phyloP scores from a whole-genome alignment of 2,113 vertebrate genomes.

The Dissostichus mawsoni region DNA sequence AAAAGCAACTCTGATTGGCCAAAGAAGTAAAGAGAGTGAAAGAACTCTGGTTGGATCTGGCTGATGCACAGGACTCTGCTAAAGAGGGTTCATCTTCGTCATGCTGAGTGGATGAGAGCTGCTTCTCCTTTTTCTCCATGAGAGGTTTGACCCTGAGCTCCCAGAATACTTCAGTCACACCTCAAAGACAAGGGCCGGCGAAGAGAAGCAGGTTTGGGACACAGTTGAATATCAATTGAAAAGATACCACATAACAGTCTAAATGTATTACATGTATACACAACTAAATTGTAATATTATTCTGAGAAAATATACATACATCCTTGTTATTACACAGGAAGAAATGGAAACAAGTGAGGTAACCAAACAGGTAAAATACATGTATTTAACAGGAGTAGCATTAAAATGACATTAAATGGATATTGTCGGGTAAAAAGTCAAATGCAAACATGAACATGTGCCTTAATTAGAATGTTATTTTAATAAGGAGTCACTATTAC shows the following conservation, averaged over 20 bases:
- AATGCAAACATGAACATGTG: neutral
- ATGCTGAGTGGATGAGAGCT: conserved; percentile 18
- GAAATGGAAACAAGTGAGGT: neutral
- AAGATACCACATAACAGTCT: neutral
- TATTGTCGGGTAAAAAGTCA: neutral
- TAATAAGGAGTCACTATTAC: neutral
- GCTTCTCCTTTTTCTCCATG: conserved; percentile 12
- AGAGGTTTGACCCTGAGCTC: conserved; percentile 6
- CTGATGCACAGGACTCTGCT: conserved; percentile 5
- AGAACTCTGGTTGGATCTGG: conserved; percentile 13
- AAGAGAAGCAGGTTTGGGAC: neutral
- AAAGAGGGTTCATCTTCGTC: conserved; percentile 22
- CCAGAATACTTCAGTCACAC: conserved; percentile 2
- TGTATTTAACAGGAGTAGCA: neutral
- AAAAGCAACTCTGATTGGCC: conserved; percentile 22
- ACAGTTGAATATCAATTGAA: neutral
- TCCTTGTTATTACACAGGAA: neutral
- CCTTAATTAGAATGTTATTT: neutral
- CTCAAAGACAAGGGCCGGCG: neutral
- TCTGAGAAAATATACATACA: neutral
- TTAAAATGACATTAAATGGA: neutral
- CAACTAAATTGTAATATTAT: too few relatives aligned
- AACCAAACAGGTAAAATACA: neutral
- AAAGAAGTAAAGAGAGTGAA: conserved; percentile 1
- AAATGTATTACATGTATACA: neutral